Evolutionary conservation across 2,888 invertebrate species (phyloP).

Genomic region (Andrena dorsata): DNA sequence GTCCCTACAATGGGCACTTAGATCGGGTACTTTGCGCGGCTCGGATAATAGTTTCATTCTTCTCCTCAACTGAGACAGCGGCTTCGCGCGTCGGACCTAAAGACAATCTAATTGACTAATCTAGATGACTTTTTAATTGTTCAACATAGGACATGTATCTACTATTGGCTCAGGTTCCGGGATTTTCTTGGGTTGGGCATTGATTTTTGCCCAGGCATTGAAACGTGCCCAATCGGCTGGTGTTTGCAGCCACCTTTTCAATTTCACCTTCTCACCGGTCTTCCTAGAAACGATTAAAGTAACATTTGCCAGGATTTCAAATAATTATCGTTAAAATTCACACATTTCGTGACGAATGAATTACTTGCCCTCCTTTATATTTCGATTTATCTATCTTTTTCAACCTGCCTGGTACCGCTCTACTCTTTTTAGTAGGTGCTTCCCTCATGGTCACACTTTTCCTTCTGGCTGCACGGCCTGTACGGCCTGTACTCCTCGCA

Average conservation of each 20-base stretch:
- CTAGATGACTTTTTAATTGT: background rate
- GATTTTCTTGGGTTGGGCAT: conserved; percentile 72
- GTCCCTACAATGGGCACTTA: conserved; percentile 36
- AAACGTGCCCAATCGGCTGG: conserved; percentile 77
- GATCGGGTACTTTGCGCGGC: conserved; percentile 41
- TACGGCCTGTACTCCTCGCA: background rate
- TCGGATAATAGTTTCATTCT: conserved; percentile 63
- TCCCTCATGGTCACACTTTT: background rate
- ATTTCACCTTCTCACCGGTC: conserved; percentile 7
- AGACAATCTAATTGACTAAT: too few relatives aligned
- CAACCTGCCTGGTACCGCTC: background rate
- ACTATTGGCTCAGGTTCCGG: conserved; percentile 74
- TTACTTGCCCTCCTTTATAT: conserved; percentile 20
- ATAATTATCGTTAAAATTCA: background rate
- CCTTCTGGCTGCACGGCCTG: too few relatives aligned
- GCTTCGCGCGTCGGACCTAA: conserved; percentile 71
- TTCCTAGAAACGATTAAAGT: background rate
- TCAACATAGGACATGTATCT: conserved; percentile 17
- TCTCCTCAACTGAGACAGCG: conserved; percentile 65
- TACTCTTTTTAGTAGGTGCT: background rate
- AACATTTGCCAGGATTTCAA: background rate
- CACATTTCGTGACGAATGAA: background rate
- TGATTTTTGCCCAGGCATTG: conserved; percentile 74
- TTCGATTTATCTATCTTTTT: conserved; percentile 11
- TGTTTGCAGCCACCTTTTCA: conserved; percentile 75